Evolutionary conservation across 2,797 vertebrate genomes (phyloP), one percentile per base, ranked within the genome.

Genomic region (Paramormyrops hopkinsi): DNA sequence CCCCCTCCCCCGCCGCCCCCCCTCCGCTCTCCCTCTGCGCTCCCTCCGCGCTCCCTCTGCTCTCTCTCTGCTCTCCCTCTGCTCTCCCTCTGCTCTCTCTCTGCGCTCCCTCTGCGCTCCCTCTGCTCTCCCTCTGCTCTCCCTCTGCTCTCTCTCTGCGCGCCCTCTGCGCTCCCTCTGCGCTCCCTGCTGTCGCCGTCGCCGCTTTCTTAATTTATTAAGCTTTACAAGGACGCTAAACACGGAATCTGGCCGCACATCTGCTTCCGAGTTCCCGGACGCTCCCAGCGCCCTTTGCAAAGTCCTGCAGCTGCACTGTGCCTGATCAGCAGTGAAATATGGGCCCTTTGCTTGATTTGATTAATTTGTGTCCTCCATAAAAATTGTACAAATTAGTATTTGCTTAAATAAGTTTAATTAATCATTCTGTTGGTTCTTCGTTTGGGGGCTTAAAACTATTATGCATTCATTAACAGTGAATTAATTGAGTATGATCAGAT

Each of bases 371-470:
- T 22, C 73, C 73, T 79, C 73, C 73, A 44, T 79, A 79, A 41
- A 84, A 84, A 84, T 84, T 84, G 41, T 46, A 84, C 41, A 84
- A 84, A 48, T 84, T 84, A 50, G 46, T 48, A 84, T 84, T 84
- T 84, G 85, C 85, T 54, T 51, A 86, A 86, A 54, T 50, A 85
- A 51, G 83, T 56, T 86, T 86, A 86, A 86, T 86, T 54, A 86
- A 86, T 86, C 25, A 86, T 86, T 33, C 7, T 51, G 85, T 54
- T 53, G 29, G 29, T 54, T 56, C 29, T 19, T 56, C 51, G 14
- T 86, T 53, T 51, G 22, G 83, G 83, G 48, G 33, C 14, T 54
- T 54, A 56, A 53, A 56, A 33, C 50, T 86, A 56, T 86, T 56
- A 86, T 56, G 29, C 48, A 86, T 54, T 54, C 22, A 85, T 85